Base-by-base conservation (phyloP, 1,140 invertebrate genomes). In the Drosophila mayri region DNA sequence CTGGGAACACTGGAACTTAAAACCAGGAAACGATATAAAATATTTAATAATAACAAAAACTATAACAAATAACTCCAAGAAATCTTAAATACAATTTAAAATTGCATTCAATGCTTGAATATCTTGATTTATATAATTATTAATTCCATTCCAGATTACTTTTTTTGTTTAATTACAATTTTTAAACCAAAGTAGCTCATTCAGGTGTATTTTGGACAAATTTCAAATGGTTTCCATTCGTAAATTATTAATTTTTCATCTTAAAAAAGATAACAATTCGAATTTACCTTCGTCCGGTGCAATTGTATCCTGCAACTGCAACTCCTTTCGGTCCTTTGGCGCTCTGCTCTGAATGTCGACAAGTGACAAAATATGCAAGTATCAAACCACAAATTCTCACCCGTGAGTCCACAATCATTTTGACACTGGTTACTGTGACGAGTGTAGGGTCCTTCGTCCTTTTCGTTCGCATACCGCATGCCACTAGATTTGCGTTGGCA, bases 321-420 rank as follows among this genome's bases (percentile, higher is more conserved):
- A 22, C 18, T 30, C 47, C 25, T 11, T 40, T 49, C 1, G 20
- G 14, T 1, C 8, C 22, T 47, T 28, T 40, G 11, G 40, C 18
- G 12, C 5, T 20, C 58, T 40, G 55, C 67, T 66, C 62, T 22
- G 52, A 68, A 75, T 63, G 78, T 68, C 73, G 78, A 81, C 81
- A 90, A 90, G 85, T 90, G 85, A 90, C 85, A 90, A 90, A 90
- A 90, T 90, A 90, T 90, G 85, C 85, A 90, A 90, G 85, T 84
- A 90, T 90, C 85, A 90, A 90, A 90, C 85, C 85, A 85, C 85
- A 90, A 90, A 85, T 90, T 90, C 85, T 90, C 85, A 79, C 85
- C 85, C 85, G 85, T 90, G 85, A 85, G 85, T 90, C 85, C 85
- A 90, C 85, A 90, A 88, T 88, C 85, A 88, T 88, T 90, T 90